Base-by-base conservation (phyloP, 1,140 invertebrate species). In the Apis florea region DNA sequence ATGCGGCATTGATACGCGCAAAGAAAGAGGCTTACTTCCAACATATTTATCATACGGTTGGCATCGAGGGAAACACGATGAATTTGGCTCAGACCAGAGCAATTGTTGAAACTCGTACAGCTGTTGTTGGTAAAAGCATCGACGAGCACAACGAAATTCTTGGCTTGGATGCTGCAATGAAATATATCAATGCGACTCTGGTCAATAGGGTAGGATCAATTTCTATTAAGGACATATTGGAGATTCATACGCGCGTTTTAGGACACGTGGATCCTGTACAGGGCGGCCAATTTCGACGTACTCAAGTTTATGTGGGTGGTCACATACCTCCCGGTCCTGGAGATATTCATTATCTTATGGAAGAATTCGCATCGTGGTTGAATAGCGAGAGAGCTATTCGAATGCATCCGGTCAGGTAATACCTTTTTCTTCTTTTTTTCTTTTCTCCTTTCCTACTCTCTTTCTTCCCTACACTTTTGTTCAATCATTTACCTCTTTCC, bases 11-110 rank as follows among this genome's bases (percentile, higher is more conserved):
- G 74, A 95, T 97, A 82, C 95, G 98, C 85, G 96, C 98, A 2
- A 99, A 99, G 90, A 97, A 98, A 90, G 98, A 99, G 93, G 97
- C 97, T 21, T 99, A 99, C 92, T 99, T 98, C 91, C 96, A 98
- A 90, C 98, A 99, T 92, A 98, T 99, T 79, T 99, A 99, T 94
- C 98, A 99, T 90, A 99, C 98, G 5, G 98, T 98, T 75, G 98
- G 97, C 54, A 99, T 99, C 83, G 98, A 99, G 94, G 99, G 99
- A 4, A 99, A 99, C 90, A 99, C 98, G 2, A 97, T 99, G 96
- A 97, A 97, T 51, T 94, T 99, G n/a, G 95, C 96, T 31, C 97
- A 99, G 93, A 98, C 98, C 1, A 94, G 98, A 83, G 97, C 97
- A 73, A 97, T 99, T 80, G 94, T 99, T 15, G 98, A 99, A 94